Base-by-base conservation (phyloP, 2,888 invertebrate species). In the Clunio marinus region DNA sequence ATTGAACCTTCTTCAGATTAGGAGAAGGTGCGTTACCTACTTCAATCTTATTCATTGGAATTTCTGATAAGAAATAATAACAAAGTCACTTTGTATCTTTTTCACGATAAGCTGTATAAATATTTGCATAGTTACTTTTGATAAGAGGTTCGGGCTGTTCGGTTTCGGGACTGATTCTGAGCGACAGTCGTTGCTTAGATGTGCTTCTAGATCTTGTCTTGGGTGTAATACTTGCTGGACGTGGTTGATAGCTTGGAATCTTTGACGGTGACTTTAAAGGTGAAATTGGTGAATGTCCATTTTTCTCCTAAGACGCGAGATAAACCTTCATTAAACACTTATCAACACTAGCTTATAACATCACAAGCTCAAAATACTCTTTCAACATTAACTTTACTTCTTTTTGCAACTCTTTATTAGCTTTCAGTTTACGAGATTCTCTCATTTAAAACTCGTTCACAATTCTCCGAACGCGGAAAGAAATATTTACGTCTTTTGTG, bases 21-120 rank as follows among this genome's bases (percentile, higher is more conserved):
- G 94, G 96, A 68, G 93, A 94, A 69, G 94, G 93, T 69, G 91
- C 91, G 73, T 90, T 87, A 66, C 96, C 95, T 59, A 93, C 93
- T 83, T 93, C 92, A 70, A 93, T 81, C 82, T 93, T 94, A 78
- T 94, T 95, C 91, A 94, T 94, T 72, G 94, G 92, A 75, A 94
- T 81, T 84, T 88, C 87, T 89, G 79, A 13, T 22, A 2, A 45
- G 37, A 28, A 45, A 37, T 32, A 8, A 57, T 68, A 24, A 57
- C 37, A 28, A 45, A 68, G 59, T n/a, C n/a, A n/a, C n/a, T n/a
- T n/a, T n/a, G n/a, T n/a, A n/a, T n/a, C n/a, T 13, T 37, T 17
- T 35, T 22, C 15, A 51, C 35, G 41, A 41, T 41, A 41, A 41
- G 41, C 10, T n/a, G 15, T 3, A 41, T n/a, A 41, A 32, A 32